phyloP scores from a whole-genome alignment of 2,888 invertebrate species.

The Actias luna region DNA sequence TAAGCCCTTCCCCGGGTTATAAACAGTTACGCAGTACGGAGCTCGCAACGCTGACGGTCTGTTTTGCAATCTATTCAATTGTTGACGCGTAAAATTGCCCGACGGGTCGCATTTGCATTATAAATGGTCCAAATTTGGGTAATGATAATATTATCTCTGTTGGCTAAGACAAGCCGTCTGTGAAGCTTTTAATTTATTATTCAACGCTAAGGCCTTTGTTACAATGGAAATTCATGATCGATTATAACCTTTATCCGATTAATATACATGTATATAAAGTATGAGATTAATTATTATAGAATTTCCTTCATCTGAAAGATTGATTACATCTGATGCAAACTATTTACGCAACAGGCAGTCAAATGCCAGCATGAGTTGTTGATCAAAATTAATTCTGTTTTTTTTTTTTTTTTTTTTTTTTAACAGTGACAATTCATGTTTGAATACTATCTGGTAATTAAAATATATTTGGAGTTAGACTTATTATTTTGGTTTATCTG shows the following conservation, averaged over 20 bases:
- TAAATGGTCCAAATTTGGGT: conserved; percentile 25
- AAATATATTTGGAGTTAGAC: too few species aligned
- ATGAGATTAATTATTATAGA: too few species aligned
- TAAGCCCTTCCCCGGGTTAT: not conserved
- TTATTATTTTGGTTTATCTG: too few species aligned
- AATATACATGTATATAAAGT: not conserved
- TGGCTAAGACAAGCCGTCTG: conserved; percentile 14
- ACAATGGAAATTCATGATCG: conserved; percentile 2
- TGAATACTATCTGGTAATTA: too few species aligned
- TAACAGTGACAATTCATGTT: too few species aligned
- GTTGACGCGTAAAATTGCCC: conserved; percentile 34
- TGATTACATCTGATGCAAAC: too few species aligned
- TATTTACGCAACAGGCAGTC: too few species aligned
- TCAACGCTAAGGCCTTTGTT: conserved; percentile 2
- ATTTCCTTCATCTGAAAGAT: too few species aligned
- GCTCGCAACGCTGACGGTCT: conserved; percentile 16
- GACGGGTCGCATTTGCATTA: conserved; percentile 33
- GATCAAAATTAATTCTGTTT: too few species aligned
- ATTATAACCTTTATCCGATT: not conserved
- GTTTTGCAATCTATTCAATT: conserved; percentile 32
- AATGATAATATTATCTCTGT: conserved; percentile 16
- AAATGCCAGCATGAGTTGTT: too few species aligned
- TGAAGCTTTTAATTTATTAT: conserved; percentile 15
- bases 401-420: too few species aligned
- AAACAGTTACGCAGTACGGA: not conserved